Evolutionary conservation across 2,113 vertebrate genomes (phyloP), one percentile per base, ranked within the genome.

Genomic region (Mustelus asterias): DNA sequence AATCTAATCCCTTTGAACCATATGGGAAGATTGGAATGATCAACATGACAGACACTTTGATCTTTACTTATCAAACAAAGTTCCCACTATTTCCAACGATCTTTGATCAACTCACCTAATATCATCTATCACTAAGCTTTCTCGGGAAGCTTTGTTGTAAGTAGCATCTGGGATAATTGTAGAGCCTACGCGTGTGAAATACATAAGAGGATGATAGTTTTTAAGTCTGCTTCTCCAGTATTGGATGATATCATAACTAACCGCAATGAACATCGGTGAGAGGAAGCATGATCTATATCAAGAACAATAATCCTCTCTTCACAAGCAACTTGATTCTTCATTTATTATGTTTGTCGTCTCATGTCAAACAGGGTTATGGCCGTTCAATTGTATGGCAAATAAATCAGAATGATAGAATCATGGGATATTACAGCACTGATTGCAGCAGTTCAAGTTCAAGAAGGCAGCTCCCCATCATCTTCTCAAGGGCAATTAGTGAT

Each of bases 31-130:
- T n/a, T 63, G 80, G 37, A 83, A 83, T 20, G 80, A 83, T 83
- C 80, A 83, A 41, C 80, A 41, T 83, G 58, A 63, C 58, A 29
- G 58, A 63, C 22, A 63, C 13, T 60, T 90, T 60, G 29, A 90
- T 90, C 88, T 63, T 90, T 58, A 83, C 88, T 90, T 90, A 90
- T 90, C 88, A 90, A 33, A 90, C 88, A 90, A 60, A 90, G 29
- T 90, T 60, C 88, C 18, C 58, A 90, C 88, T 63, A 33, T 60
- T 90, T 60, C 54, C 29, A 58, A 90, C 5, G 5, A n/a, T 63
- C 26, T 63, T 90, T 63, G 54, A 63, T 63, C 88, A 90, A 90
- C 2, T 33, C n/a, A 63, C 85, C 44, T 63, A 60, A 41, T 83
- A 83, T 83, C 14, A 41, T 83, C 88, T 63, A 90, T 16, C 54